Evolutionary conservation across 2,797 vertebrate genomes (phyloP).

Genomic region (Pseudotriccus pelzelni): DNA sequence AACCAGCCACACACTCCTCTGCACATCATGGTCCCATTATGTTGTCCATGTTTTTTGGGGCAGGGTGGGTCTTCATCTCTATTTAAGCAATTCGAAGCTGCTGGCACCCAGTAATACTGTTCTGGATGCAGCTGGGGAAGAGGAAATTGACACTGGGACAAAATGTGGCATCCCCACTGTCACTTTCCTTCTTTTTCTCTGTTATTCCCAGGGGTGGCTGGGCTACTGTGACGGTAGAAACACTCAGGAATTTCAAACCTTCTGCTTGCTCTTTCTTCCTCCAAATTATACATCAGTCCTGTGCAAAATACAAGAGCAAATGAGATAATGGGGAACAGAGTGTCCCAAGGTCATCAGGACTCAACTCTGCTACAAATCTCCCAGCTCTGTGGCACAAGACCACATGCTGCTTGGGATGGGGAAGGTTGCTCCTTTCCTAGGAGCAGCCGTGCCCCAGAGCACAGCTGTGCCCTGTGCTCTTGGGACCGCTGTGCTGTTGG

Average conservation of each 20-base stretch:
- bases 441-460: not conserved
- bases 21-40: not conserved
- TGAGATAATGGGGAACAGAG: not conserved
- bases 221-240: not conserved
- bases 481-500: not conserved
- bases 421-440: not conserved
- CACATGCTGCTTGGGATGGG: not conserved
- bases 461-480: not conserved
- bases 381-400: not conserved
- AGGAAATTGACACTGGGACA: accelerated
- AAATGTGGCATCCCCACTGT: not conserved
- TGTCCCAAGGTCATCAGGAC: not conserved
- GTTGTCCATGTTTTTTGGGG: not conserved
- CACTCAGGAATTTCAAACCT: not conserved
- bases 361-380: not conserved
- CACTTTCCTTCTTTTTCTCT: not conserved
- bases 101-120: not conserved
- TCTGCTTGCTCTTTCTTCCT: not conserved
- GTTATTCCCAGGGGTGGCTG: not conserved
- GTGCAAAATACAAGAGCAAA: not conserved
- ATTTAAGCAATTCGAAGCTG: not conserved
- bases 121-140: not conserved
- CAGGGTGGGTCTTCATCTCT: not conserved
- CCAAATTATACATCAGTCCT: accelerated
- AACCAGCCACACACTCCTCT: not conserved